Percentiles rank a stretch among this genome's conserved stretches.
phyloP scores from a whole-genome alignment of 2,113 vertebrate species.

The Oreochromis niloticus region DNA sequence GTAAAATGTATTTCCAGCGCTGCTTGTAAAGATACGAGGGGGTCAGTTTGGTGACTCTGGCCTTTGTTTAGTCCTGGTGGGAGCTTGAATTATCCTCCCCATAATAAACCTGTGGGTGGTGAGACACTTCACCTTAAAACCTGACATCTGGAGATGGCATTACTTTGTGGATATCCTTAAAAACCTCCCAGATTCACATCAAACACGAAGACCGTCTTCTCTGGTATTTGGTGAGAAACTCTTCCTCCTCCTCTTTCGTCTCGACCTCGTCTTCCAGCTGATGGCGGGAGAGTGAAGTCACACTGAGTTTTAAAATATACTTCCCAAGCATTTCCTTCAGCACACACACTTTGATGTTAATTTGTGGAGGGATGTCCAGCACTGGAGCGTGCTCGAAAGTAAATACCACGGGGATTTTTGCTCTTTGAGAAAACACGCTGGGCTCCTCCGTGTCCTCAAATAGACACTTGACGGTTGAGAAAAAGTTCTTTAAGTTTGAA shows the following conservation, averaged over 20 bases:
- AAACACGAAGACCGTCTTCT: neutral
- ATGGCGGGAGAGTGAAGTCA: conserved; percentile 72
- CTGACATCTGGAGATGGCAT: neutral
- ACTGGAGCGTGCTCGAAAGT: conserved; percentile 71
- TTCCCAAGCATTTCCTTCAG: conserved; percentile 58
- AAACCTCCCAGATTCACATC: neutral
- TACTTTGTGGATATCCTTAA: neutral
- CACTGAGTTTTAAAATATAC: conserved; percentile 84
- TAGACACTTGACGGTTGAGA: neutral
- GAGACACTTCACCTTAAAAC: neutral
- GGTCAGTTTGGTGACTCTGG: neutral
- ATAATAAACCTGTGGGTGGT: neutral
- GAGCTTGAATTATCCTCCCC: neutral
- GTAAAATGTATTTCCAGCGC: conserved; percentile 12
- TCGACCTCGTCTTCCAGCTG: conserved; percentile 11
- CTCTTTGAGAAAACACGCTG: conserved; percentile 64
- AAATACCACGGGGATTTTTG: conserved; percentile 76
- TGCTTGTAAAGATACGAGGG: neutral
- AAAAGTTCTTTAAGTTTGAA: neutral
- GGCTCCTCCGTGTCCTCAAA: conserved; percentile 55
- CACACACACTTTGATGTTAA: conserved; percentile 81
- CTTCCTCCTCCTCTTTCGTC: neutral
- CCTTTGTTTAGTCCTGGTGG: neutral
- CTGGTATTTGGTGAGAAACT: conserved; percentile 52
- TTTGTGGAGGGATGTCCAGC: conserved; percentile 73